Conservation (phyloP, 2,113 vertebrate genomes). For the Chaenogobius annularis region DNA sequence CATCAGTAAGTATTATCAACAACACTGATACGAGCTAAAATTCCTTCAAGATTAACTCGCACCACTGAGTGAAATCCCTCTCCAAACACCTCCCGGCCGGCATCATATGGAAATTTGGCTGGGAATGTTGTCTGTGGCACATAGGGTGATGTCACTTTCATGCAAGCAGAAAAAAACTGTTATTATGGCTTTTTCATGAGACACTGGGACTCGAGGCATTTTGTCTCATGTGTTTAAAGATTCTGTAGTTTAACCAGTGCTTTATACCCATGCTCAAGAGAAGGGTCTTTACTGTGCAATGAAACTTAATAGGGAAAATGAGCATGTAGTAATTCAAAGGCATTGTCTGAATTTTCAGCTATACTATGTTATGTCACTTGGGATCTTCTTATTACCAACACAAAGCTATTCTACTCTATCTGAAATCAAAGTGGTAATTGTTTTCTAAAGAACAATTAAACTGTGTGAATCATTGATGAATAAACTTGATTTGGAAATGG, state of each 20-base stretch:
- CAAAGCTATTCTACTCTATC: neutral
- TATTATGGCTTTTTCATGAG: slow-evolving; percentile 33
- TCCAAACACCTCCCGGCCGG: slow-evolving; percentile 30
- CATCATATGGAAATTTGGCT: slow-evolving; percentile 50
- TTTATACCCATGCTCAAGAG: neutral
- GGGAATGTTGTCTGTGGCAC: slow-evolving; percentile 46
- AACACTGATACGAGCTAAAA: neutral
- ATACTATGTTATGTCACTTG: neutral
- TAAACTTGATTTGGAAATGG: neutral
- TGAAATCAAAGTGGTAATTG: neutral
- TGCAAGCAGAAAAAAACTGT: slow-evolving; percentile 29
- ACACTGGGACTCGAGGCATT: slow-evolving; percentile 7
- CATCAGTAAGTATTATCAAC: neutral
- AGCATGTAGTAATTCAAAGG: too few relatives aligned
- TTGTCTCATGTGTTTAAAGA: neutral
- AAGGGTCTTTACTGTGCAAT: too few relatives aligned
- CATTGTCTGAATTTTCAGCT: too few relatives aligned
- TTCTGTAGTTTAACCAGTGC: neutral
- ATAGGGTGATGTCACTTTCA: slow-evolving; percentile 60
- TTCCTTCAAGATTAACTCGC: slow-evolving; percentile 7
- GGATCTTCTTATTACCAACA: slow-evolving; percentile 1
- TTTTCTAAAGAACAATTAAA: slow-evolving; percentile 9
- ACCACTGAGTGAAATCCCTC: neutral
- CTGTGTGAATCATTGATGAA: slow-evolving; percentile 23
- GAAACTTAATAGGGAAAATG: too few relatives aligned